Evolutionary conservation across 2,113 vertebrate genomes (phyloP), one percentile per base, ranked within the genome.

Genomic region (Lichenostomus cassidix): DNA sequence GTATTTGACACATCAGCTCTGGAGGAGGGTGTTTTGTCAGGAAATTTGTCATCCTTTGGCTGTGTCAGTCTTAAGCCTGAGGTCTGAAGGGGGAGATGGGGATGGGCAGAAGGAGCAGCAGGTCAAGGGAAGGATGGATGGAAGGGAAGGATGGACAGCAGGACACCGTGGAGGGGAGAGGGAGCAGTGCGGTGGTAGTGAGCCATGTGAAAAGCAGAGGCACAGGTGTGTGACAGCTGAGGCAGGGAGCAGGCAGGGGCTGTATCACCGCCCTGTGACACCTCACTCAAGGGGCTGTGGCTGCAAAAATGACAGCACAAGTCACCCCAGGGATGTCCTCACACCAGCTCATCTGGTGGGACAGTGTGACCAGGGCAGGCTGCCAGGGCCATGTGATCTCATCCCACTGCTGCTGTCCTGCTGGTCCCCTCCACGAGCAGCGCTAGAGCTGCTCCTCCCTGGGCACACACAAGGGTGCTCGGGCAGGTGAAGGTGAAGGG

Each of bases 381-480:
- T 63, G 63, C n/a, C 3, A 0, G 18, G 35, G 73, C 39, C 49
- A 1, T 0, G 1, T 5, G 47, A 55, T 11, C n/a, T 60, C 62
- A 14, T 10, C 47, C 20, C 3, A 0, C 63, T 20, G 47, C 71
- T 49, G 33, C 82, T 59, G 60, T 12, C 2, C 5, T 1, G 0
- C 20, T 0, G 10, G 9, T 35, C n/a, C 67, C 56, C 69, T 39
- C 15, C 39, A 2, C 0, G 3, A 3, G 0, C 25, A 2, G 53
- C 46, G 15, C 4, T 23, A 49, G 5, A 7, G 23, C 69, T 24
- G 68, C 37, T 78, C 21, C 31, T 46, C 41, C 52, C 49, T 3
- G 35, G 42, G 42, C 4, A 5, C 19, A 7, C 37, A 1, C 0
- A 9, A 41, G 62, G 79, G 15, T 65, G 49, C 53, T 39, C 1